These are phyloP conservation scores for Tragelaphus imberbis DNA, from an alignment of 2,113 vertebrate genomes.

Conservation along the genomic window DNA sequence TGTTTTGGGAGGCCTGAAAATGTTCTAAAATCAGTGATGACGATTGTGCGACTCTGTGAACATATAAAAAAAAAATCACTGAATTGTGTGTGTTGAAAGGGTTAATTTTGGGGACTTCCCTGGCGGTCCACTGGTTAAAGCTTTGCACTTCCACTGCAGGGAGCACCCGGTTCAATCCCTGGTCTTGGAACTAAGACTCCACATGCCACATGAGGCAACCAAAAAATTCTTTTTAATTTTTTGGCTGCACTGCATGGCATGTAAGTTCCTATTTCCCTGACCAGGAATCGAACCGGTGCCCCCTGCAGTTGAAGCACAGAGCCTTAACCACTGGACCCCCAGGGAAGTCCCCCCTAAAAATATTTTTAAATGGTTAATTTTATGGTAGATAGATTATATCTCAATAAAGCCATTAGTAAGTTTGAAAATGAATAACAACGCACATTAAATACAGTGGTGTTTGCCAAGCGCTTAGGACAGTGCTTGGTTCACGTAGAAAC, in stretches of 20 bases:
- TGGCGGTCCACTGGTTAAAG: background rate
- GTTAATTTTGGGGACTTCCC: background rate
- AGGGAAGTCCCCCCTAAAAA: background rate
- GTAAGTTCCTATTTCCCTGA: background rate
- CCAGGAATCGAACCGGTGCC: background rate
- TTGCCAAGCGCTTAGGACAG: background rate
- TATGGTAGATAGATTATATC: background rate
- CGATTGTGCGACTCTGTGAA: background rate
- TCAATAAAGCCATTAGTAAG: background rate
- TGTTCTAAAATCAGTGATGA: background rate
- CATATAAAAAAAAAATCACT: background rate
- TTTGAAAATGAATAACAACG: background rate
- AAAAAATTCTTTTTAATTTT: background rate
- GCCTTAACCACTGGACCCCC: background rate
- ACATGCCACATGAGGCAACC: background rate
- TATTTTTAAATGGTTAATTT: background rate
- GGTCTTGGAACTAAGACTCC: background rate
- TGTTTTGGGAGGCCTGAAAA: background rate
- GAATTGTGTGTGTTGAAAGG: background rate
- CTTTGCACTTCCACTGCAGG: background rate
- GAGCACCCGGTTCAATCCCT: background rate
- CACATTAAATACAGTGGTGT: background rate
- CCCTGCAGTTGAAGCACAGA: background rate
- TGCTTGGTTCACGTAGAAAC: background rate
- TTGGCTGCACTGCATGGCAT: background rate